These are phyloP conservation scores for Lordiphosa stackelbergi DNA, from an alignment of 1,140 invertebrate species.

Conservation along the genomic window DNA sequence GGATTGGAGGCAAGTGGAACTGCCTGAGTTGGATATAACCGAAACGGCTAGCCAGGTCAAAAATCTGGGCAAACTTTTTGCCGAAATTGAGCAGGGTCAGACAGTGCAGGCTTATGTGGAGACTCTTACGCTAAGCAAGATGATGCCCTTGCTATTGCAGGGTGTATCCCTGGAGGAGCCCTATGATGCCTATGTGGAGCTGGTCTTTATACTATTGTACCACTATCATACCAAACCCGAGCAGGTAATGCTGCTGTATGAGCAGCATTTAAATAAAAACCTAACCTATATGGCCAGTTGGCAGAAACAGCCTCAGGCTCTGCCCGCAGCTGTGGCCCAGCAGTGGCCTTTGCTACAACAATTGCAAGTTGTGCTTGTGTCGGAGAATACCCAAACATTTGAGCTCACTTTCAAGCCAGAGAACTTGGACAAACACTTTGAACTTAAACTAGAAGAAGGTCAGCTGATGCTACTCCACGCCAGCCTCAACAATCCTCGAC, in stretches of 20 bases:
- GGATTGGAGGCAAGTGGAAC: constrained; percentile 38
- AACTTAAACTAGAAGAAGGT: constrained; percentile 51
- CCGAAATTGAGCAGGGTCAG: constrained; percentile 65
- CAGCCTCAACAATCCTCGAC: constrained; percentile 43
- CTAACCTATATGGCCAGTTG: constrained; percentile 53
- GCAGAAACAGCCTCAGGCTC: constrained; percentile 9
- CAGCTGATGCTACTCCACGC: constrained; percentile 27
- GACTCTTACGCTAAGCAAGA: constrained; percentile 56
- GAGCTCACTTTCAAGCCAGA: constrained; percentile 37
- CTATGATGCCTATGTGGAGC: constrained; percentile 62
- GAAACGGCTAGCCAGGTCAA: constrained; percentile 31
- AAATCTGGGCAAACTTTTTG: constrained; percentile 59
- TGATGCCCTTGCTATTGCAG: constrained; percentile 60
- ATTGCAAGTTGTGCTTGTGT: constrained; percentile 24
- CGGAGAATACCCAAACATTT: constrained; percentile 18
- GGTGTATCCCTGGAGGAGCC: constrained; percentile 49
- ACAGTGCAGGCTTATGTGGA: constrained; percentile 72
- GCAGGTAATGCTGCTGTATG: constrained; percentile 53
- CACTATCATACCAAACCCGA: constrained; percentile 65
- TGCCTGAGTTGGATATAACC: constrained; percentile 26
- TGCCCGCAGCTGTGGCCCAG: constrained; percentile 21
- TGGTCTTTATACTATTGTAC: constrained; percentile 62
- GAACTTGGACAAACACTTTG: constrained; percentile 17
- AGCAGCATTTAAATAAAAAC: constrained; percentile 22
- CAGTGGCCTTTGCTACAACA: constrained; percentile 29